Evolutionary conservation across 2,113 vertebrate genomes (phyloP).

Genomic region (Miniopterus natalensis): DNA sequence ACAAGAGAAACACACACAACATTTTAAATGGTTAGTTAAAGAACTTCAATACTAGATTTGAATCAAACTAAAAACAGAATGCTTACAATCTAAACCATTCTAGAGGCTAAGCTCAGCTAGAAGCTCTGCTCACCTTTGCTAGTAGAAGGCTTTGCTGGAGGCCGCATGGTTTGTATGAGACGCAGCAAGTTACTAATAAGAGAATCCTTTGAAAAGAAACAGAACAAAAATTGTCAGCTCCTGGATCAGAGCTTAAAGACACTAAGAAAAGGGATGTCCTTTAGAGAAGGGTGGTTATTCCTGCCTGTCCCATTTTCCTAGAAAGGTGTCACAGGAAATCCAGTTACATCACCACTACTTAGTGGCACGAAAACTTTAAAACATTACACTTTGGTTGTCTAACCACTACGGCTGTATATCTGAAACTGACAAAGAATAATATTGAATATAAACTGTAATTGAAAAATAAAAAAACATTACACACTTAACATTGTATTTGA

Average conservation of each 20-base stretch:
- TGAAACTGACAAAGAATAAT: not conserved
- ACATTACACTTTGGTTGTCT: not conserved
- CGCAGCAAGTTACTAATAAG: constrained; percentile 95
- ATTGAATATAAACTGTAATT: not conserved
- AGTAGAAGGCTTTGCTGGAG: constrained; percentile 90
- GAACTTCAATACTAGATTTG: not conserved
- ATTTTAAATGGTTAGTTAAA: not conserved
- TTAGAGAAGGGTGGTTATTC: too few species aligned
- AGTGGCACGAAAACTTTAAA: not conserved
- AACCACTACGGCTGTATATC: not conserved
- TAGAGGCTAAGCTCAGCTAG: not conserved
- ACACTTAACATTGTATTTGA: not conserved
- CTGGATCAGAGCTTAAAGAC: not conserved
- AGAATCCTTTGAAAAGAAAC: constrained; percentile 91
- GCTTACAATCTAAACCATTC: rapidly evolving
- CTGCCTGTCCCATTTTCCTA: not conserved
- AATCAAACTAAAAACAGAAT: not conserved
- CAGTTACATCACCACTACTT: rapidly evolving
- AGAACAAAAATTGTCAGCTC: constrained; percentile 21
- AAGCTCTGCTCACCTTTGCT: constrained; percentile 89
- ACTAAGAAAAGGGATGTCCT: not conserved
- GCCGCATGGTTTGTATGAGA: constrained; percentile 98
- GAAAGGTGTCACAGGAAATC: not conserved
- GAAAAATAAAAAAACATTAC: not conserved
- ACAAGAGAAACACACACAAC: not conserved